Conservation (phyloP, 2,113 vertebrate species). For the Ia io region DNA sequence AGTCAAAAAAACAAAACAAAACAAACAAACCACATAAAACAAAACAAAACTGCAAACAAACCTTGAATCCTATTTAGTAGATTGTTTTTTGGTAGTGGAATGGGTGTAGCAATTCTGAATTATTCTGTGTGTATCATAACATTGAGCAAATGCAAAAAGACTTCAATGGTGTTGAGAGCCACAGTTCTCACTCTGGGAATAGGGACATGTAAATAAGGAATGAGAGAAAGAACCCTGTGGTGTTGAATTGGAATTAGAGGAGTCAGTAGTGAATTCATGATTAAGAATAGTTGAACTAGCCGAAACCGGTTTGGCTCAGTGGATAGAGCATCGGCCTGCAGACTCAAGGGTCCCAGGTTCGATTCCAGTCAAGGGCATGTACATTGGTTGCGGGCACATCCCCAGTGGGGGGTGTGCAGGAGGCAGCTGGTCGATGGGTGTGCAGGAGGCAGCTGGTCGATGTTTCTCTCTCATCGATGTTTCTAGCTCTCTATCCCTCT, state of each 20-base stretch:
- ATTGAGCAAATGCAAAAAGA: conserved; percentile 24
- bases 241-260: background rate
- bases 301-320: too few relatives aligned
- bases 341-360: too few relatives aligned
- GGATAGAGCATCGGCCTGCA: too few relatives aligned
- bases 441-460: too few relatives aligned
- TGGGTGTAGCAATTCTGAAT: background rate
- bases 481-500: too few relatives aligned
- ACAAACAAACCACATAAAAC: too few relatives aligned
- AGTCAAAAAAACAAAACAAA: background rate
- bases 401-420: too few relatives aligned
- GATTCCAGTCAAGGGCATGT: too few relatives aligned
- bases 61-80: background rate
- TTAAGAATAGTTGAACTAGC: conserved; percentile 41
- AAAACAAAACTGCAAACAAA: conserved; percentile 38
- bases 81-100: background rate
- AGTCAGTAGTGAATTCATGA: background rate
- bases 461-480: too few relatives aligned
- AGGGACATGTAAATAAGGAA: background rate
- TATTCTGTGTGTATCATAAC: background rate
- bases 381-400: too few relatives aligned
- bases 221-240: background rate
- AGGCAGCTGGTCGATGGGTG: too few relatives aligned
- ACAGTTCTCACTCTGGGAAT: background rate
- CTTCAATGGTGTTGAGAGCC: background rate